Base-by-base conservation (phyloP, 2,888 invertebrate species). In the Nephrocerus scutellatus region DNA sequence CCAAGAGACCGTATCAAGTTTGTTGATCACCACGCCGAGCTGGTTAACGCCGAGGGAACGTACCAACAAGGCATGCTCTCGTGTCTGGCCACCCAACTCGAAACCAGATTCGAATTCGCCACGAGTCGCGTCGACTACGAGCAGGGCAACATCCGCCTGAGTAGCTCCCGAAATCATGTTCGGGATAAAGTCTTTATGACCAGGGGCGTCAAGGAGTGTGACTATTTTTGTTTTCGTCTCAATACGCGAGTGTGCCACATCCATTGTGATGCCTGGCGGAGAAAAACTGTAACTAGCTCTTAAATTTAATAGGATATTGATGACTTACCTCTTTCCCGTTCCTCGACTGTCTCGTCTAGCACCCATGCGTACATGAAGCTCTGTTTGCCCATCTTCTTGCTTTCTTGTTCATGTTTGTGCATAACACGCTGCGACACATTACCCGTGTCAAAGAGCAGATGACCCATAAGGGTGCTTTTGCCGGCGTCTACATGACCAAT, bases 31-130 rank as follows among this genome's bases (percentile, higher is more conserved):
- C 2, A 98, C 93, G 12, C 89, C 86, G 25, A 99, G 64, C 67
- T 97, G 96, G 43, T 82, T 83, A 0, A 99, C 90, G 22, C 98
- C 97, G 70, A 79, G 55, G 49, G 81, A 81, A 10, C 95, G 76
- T 3, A 95, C 84, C n/a, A 98, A 72, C 33, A 97, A 71, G 3
- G 97, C 92, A 72, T 98, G 97, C 66, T 98, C 97, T 46, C 96
- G 74, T 1, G 97, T 98, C 70, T 98, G 98, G 2, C 98, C 98
- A 9, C 97, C 97, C 52, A 84, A 80, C 57, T 97, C 96, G 69
- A 98, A 98, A 2, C 98, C 98, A 26, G 96, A 92, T 70, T 99
- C 98, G 70, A 99, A 99, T 71, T 98, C 98, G 16, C 98, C 98
- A 53, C 85, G 75, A 0, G 87, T 87, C 1, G 96, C 91, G 73